Percentiles rank a stretch among this genome's conserved stretches.
Conservation (phyloP, 2,888 invertebrate genomes). For the Pelosia muscerda region DNA sequence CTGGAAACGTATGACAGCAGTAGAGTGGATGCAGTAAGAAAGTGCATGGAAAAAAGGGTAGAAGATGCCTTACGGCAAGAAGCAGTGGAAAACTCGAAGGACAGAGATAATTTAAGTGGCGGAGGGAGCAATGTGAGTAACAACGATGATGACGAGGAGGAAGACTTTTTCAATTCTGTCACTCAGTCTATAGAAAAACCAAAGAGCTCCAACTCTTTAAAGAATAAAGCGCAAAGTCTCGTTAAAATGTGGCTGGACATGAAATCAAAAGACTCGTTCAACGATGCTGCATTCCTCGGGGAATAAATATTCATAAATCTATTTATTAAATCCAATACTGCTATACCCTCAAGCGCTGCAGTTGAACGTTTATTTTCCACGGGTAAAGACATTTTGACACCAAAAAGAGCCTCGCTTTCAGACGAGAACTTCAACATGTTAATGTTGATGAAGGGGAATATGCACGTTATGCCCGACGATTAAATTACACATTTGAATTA, state of each 20-base stretch:
- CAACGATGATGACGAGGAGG: too few species aligned
- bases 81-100: conserved; percentile 42
- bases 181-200: too few species aligned
- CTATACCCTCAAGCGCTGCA: too few species aligned
- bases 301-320: conserved; percentile 34
- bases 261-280: conserved; percentile 52
- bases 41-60: conserved; percentile 38
- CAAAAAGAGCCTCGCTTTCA: conserved; percentile 32
- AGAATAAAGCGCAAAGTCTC: conserved; percentile 38
- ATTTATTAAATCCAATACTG: too few species aligned
- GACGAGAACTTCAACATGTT: conserved; percentile 52
- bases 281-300: conserved; percentile 42
- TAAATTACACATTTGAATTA: too few species aligned
- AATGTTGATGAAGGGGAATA: conserved; percentile 48
- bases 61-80: conserved; percentile 47
- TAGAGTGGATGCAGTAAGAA: conserved; percentile 44
- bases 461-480: not conserved
- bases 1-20: conserved; percentile 41
- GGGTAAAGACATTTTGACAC: too few species aligned
- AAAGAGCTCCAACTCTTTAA: conserved; percentile 46
- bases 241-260: conserved; percentile 54
- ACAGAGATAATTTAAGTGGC: too few species aligned
- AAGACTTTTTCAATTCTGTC: too few species aligned
- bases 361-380: too few species aligned
- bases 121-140: too few species aligned